Evolutionary conservation across 2,888 invertebrate species (phyloP).

Genomic region (Amphipyra berbera): DNA sequence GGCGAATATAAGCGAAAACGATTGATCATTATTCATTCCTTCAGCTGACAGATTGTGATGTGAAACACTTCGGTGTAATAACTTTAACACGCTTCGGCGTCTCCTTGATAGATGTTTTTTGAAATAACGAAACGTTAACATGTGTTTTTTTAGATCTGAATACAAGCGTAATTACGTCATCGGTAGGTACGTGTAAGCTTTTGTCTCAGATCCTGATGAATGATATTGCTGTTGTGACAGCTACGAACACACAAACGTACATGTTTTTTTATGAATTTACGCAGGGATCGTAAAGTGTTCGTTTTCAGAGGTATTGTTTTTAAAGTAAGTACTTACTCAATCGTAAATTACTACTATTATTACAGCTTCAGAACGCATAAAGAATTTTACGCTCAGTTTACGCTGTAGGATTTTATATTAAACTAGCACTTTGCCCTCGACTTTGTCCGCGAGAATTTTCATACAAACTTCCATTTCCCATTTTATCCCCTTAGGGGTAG

Average conservation of each 20-base stretch:
- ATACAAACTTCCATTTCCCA: too few relatives aligned
- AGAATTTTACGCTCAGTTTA: too few relatives aligned
- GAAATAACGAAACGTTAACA: slow-evolving; percentile 76
- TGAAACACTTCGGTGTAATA: slow-evolving; percentile 81
- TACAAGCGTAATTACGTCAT: slow-evolving; percentile 70
- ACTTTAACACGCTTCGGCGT: slow-evolving; percentile 77
- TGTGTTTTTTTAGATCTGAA: slow-evolving; percentile 66
- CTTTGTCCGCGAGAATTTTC: too few relatives aligned
- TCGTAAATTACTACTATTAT: slow-evolving; percentile 48
- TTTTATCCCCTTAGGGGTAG: too few relatives aligned
- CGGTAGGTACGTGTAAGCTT: slow-evolving; percentile 59
- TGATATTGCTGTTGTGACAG: slow-evolving; percentile 56
- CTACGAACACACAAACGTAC: slow-evolving; percentile 22
- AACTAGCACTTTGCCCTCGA: background rate
- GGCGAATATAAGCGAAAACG: slow-evolving; percentile 77
- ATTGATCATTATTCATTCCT: slow-evolving; percentile 84
- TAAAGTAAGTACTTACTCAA: too few relatives aligned
- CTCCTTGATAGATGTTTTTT: slow-evolving; percentile 75
- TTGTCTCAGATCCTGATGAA: slow-evolving; percentile 55
- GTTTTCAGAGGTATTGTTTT: slow-evolving; percentile 43
- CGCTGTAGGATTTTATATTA: background rate
- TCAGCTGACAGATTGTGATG: slow-evolving; percentile 83
- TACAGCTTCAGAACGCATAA: background rate
- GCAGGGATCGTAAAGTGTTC: slow-evolving; percentile 37
- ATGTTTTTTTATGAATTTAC: slow-evolving; percentile 41